Evolutionary conservation across 2,888 invertebrate genomes (phyloP).

Genomic region (Venustoraphidia nigricollis): DNA sequence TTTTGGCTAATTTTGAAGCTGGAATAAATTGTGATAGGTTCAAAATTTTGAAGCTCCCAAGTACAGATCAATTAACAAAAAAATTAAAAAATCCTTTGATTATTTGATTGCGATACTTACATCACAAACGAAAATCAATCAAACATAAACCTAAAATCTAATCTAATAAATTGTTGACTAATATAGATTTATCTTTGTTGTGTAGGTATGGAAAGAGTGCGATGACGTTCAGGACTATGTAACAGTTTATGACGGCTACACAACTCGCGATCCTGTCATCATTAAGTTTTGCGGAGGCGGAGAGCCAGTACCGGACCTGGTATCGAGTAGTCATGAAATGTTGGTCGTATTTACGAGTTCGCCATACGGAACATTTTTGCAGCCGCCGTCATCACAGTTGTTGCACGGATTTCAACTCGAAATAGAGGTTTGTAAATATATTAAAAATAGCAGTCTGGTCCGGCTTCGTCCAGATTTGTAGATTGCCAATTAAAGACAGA

Average conservation of each 20-base stretch:
- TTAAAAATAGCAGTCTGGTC: not conserved
- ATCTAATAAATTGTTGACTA: slow-evolving; percentile 23
- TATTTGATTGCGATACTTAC: no score
- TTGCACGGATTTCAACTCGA: slow-evolving; percentile 82
- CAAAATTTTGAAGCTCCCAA: no score
- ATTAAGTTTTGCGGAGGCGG: slow-evolving; percentile 84
- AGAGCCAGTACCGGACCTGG: slow-evolving; percentile 69
- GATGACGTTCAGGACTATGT: slow-evolving; percentile 78
- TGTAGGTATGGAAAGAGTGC: slow-evolving; percentile 66
- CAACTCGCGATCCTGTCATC: slow-evolving; percentile 73
- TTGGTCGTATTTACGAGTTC: slow-evolving; percentile 82
- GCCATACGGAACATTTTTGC: slow-evolving; percentile 75
- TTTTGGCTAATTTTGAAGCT: no score
- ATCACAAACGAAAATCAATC: no score
- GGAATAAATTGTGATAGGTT: no score
- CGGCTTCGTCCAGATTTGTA: no score
- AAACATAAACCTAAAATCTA: slow-evolving; percentile 14
- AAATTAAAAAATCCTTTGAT: no score
- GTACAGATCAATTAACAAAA: no score
- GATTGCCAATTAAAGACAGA: no score
- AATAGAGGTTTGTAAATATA: slow-evolving; percentile 42
- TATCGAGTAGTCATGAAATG: slow-evolving; percentile 76
- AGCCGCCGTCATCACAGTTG: slow-evolving; percentile 60
- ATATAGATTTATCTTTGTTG: not conserved
- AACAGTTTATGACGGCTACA: slow-evolving; percentile 77